These are phyloP conservation scores for Danionella cerebrum DNA, from an alignment of 2,113 vertebrate species.

Conservation along the genomic window DNA sequence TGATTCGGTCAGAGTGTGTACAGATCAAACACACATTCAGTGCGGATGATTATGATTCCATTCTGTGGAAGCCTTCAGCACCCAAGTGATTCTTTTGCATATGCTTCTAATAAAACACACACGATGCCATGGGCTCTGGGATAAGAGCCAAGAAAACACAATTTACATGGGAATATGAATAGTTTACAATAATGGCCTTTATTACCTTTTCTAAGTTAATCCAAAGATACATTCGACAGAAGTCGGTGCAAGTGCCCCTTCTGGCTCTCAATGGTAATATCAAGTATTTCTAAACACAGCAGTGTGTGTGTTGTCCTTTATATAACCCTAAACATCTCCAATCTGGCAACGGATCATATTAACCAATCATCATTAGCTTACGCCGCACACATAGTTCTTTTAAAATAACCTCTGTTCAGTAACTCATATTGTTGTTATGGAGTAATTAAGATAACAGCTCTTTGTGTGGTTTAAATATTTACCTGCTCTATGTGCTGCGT, in stretches of 20 bases:
- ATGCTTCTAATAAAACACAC: not conserved
- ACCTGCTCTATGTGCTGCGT: not conserved
- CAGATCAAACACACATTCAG: not conserved
- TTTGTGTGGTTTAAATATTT: not conserved
- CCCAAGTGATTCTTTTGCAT: not conserved
- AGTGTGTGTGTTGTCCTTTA: not conserved
- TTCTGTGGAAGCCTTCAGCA: not conserved
- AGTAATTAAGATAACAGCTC: not conserved
- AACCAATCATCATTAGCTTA: not conserved
- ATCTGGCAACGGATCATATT: not conserved
- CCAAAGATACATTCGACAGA: no score
- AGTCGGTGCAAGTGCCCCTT: no score
- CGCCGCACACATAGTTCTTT: not conserved
- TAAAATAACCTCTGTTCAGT: not conserved
- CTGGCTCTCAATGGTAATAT: not conserved
- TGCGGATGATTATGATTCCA: not conserved
- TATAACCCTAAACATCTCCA: no score
- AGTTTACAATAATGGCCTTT: not conserved
- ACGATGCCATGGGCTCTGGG: not conserved
- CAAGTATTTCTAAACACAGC: not conserved
- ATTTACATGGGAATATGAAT: not conserved
- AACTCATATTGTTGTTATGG: not conserved
- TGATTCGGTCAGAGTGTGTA: no score
- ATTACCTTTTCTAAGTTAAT: no score
- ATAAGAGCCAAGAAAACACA: not conserved